Base-by-base conservation (phyloP, 2,888 invertebrate species). In the Andrena chrysosceles region DNA sequence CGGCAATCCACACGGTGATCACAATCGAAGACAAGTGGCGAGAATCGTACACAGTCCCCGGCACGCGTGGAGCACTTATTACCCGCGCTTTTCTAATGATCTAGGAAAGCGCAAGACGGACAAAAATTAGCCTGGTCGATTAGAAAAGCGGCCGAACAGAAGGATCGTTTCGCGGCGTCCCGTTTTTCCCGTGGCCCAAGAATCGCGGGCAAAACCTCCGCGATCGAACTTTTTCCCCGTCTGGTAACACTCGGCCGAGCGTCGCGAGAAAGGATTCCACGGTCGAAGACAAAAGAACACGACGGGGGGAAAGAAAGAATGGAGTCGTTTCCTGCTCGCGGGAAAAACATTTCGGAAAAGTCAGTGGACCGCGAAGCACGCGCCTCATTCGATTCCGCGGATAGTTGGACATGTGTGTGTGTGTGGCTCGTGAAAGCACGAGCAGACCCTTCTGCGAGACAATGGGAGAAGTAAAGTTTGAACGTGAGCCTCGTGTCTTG, bases 331-430 rank as follows among this genome's bases (percentile, higher is more conserved):
- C 83, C 68, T 80, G 62, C 69, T 59, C 5, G 56, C 68, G 62
- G 77, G 88, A 89, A 87, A 90, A 89, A 88, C 88, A 83, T 86
- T 87, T 88, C 86, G 89, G 88, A 84, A 89, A 89, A 90, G 72
- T 86, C 89, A 89, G 84, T 86, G 81, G 85, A 89, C 87, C 89
- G 90, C 81, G 85, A 89, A 87, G 56, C 60, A 52, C 60, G 59
- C 69, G 54, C 73, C 78, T 83, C 81, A 70, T 85, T 81, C 77
- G 78, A 62, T 67, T 35, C 63, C 64, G 20, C 56, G 74, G 60
- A 35, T 26, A 31, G 42, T 16, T 42, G 1, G 4, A 1, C 16
- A 16, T 26, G 52, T 23, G 49, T 59, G 35, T 10, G 52, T 52
- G 20, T 52, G 68, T 63, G 13, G 2, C 48, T 76, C 76, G 68